Conservation (phyloP, 2,113 vertebrate genomes). For the Tachysurus fulvidraco region DNA sequence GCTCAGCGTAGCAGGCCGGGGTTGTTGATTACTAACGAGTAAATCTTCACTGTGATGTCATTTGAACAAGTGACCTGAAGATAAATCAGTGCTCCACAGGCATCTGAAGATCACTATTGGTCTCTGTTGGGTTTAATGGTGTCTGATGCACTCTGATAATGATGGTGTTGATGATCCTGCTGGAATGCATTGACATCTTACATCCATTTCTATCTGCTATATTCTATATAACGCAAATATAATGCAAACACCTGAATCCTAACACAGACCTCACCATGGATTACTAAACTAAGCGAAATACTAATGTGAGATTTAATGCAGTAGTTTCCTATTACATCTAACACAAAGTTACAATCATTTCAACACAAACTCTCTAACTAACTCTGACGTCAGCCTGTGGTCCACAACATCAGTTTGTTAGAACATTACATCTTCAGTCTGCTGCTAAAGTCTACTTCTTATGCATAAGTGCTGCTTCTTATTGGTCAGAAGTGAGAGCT, state of each 20-base stretch:
- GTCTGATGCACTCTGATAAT: no score
- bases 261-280: neutral
- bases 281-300: neutral
- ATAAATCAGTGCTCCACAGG: neutral
- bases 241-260: neutral
- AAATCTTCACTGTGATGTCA: neutral
- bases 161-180: neutral
- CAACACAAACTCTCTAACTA: neutral
- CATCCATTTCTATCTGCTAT: neutral
- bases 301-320: neutral
- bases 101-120: neutral
- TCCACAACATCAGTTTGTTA: neutral
- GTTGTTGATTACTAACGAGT: neutral
- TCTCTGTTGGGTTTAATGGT: neutral
- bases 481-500: neutral
- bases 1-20: neutral
- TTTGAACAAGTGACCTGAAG: neutral
- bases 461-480: neutral
- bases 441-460: neutral
- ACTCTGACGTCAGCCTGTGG: neutral
- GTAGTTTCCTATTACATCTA: neutral
- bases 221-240: neutral
- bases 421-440: neutral
- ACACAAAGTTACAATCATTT: neutral
- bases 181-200: neutral